Evolutionary conservation across 1,140 invertebrate genomes (phyloP).

Genomic region (Bombus picipes): DNA sequence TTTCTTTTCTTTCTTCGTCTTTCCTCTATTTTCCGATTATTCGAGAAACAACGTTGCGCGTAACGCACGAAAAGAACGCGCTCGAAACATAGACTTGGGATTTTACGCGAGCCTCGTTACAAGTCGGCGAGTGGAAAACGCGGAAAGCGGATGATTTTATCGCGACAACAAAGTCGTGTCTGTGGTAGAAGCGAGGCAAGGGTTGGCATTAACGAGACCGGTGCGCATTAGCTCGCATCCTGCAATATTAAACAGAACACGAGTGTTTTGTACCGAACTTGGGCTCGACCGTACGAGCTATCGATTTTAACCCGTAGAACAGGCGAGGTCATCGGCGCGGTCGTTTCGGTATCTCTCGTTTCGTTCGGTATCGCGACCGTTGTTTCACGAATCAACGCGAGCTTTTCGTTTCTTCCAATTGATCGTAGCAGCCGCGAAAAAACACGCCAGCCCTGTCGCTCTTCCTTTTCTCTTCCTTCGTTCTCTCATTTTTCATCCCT

Average conservation of each 20-base stretch:
- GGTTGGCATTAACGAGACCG: constrained; percentile 51
- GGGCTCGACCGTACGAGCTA: constrained; percentile 73
- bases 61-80: not conserved
- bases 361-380: not conserved
- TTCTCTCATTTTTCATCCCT: not conserved
- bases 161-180: not conserved
- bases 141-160: not conserved
- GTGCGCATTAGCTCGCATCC: constrained; percentile 69
- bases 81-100: not conserved
- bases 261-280: constrained; percentile 74
- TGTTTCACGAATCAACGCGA: not conserved
- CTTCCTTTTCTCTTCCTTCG: not conserved
- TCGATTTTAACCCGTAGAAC: constrained; percentile 73
- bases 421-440: too few species aligned
- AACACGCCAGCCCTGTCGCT: too few species aligned
- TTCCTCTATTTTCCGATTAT: too few species aligned
- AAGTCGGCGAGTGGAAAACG: not conserved
- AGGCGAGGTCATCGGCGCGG: constrained; percentile 60
- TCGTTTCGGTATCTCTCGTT: constrained; percentile 27
- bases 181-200: constrained; percentile 12
- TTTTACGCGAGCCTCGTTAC: not conserved
- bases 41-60: too few species aligned
- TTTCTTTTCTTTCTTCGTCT: too few species aligned
- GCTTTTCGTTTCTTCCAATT: not conserved
- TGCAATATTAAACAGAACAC: constrained; percentile 77